Conservation (phyloP, 2,797 vertebrate genomes). For the Poeciliopsis paucimaculata region DNA sequence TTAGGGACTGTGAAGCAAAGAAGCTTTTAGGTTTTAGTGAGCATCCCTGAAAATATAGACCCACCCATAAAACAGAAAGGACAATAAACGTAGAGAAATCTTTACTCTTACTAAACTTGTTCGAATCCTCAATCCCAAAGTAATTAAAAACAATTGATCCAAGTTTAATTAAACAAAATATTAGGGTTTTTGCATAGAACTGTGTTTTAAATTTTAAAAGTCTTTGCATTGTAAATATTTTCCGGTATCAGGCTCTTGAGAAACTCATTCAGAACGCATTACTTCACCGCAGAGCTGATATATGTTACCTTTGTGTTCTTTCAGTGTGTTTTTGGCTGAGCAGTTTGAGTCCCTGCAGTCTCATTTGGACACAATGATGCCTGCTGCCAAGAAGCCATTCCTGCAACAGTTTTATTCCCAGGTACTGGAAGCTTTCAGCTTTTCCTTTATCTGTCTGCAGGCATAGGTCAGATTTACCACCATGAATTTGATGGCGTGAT, state of each 20-base stretch:
- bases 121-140: not conserved
- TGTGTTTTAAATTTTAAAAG: slow-evolving; percentile 12
- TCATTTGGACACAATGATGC: slow-evolving; percentile 97
- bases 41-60: not conserved
- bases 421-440: slow-evolving; percentile 72
- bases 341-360: slow-evolving; percentile 97
- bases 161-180: slow-evolving; percentile 17
- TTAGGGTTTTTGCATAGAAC: not conserved
- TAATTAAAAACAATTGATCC: not conserved
- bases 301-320: slow-evolving; percentile 8
- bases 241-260: not conserved
- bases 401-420: slow-evolving; percentile 99
- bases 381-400: slow-evolving; percentile 96
- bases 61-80: not conserved
- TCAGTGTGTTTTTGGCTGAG: slow-evolving; percentile 95
- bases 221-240: not conserved
- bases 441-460: not conserved
- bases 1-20: not conserved
- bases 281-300: not conserved
- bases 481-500: not conserved
- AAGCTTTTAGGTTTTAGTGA: not conserved
- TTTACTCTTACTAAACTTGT: not conserved
- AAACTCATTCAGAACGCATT: not conserved
- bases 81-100: not conserved
- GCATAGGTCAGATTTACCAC: not conserved